Conservation (phyloP, 1,140 invertebrate species). For the Drosophila athabasca region DNA sequence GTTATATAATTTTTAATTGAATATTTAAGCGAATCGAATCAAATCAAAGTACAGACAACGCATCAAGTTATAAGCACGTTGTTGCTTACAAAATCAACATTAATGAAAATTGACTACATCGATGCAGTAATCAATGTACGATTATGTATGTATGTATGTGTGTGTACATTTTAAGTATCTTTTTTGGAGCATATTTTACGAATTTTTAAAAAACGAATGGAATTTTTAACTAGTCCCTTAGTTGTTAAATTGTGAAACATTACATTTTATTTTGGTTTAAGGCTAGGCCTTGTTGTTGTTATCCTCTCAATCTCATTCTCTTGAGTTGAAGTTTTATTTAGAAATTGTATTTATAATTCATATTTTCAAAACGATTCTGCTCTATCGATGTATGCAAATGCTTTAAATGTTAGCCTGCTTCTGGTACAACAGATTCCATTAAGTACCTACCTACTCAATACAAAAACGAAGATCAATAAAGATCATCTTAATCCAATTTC, state of each 20-base stretch:
- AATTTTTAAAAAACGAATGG: conserved; percentile 30
- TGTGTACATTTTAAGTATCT: conserved; percentile 24
- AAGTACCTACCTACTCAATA: conserved; percentile 72
- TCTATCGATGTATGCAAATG: conserved; percentile 67
- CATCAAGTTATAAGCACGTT: conserved; percentile 71
- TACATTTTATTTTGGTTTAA: conserved; percentile 51
- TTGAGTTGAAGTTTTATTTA: conserved; percentile 39
- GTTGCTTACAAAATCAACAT: conserved; percentile 71
- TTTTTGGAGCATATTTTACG: conserved; percentile 40
- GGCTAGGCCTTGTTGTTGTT: conserved; percentile 73
- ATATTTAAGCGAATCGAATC: conserved; percentile 58
- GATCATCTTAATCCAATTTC: conserved; percentile 54
- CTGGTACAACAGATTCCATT: conserved; percentile 74
- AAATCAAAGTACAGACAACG: conserved; percentile 76
- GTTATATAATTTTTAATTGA: conserved; percentile 78
- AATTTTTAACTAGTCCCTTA: conserved; percentile 66
- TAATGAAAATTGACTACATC: conserved; percentile 26
- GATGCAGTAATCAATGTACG: conserved; percentile 10
- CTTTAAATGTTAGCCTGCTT: conserved; percentile 82
- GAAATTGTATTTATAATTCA: conserved; percentile 20
- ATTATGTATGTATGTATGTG: background rate
- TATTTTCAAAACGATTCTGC: conserved; percentile 22
- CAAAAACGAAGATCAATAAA: conserved; percentile 46
- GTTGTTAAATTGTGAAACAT: conserved; percentile 58
- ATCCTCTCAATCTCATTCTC: conserved; percentile 15